A percentile compares a stretch with the other conserved stretches of the same genome.
These are phyloP conservation scores for Diabrotica virgifera DNA, from an alignment of 1,140 invertebrate genomes.

Conservation along the genomic window DNA sequence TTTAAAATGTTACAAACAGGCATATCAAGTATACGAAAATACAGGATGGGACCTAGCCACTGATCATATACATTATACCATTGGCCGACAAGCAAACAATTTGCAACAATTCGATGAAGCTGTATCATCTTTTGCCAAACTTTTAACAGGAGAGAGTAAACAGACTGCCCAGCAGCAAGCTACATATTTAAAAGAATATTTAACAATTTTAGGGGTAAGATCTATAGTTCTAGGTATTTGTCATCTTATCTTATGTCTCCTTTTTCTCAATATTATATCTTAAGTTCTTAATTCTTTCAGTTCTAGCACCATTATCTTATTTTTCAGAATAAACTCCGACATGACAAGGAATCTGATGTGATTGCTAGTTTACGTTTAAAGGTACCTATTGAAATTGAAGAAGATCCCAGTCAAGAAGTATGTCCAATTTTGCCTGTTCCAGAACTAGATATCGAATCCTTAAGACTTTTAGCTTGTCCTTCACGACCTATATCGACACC, in stretches of 20 bases:
- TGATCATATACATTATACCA: conserved; percentile 93
- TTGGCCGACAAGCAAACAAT: conserved; percentile 82
- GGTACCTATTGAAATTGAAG: conserved; percentile 17
- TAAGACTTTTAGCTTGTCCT: conserved; percentile 63
- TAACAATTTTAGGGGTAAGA: conserved; percentile 74
- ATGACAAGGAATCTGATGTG: too few relatives aligned
- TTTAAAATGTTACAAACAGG: conserved; percentile 86
- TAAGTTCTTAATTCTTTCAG: too few relatives aligned
- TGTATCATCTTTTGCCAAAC: conserved; percentile 72
- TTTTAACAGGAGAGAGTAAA: conserved; percentile 72
- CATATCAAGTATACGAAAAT: conserved; percentile 80
- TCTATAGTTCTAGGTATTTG: too few relatives aligned
- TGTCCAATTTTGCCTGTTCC: conserved; percentile 62
- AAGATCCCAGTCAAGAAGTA: conserved; percentile 13
- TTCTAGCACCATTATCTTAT: conserved; percentile 4
- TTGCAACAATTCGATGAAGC: conserved; percentile 74
- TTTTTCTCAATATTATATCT: too few relatives aligned
- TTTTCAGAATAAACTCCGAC: conserved; percentile 31
- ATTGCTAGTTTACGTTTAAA: too few relatives aligned
- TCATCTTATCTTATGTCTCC: too few relatives aligned
- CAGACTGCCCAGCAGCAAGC: conserved; percentile 77
- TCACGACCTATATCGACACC: conserved; percentile 51
- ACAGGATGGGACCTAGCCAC: conserved; percentile 87
- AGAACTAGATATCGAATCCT: conserved; percentile 61
- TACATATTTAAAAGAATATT: conserved; percentile 84